Evolutionary conservation across 2,113 vertebrate species (phyloP).

Genomic region (Anolis carolinensis): DNA sequence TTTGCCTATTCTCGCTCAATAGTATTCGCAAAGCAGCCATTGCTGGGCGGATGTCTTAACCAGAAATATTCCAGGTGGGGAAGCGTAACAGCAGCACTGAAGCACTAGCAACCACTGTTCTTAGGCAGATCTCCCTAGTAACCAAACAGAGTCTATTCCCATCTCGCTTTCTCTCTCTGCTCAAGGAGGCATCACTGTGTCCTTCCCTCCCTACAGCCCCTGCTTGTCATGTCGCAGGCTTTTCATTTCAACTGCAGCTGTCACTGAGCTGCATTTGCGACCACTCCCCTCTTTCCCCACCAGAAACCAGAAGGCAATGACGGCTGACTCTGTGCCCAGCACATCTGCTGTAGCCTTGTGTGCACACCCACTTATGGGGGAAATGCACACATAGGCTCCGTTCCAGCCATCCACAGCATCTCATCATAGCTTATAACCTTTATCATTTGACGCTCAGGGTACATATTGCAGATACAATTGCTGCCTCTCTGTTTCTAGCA

Average conservation of each 20-base stretch:
- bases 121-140: slow-evolving; percentile 37
- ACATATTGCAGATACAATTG: background rate
- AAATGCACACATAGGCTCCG: background rate
- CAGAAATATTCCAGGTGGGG: slow-evolving; percentile 26
- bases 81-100: slow-evolving; percentile 9
- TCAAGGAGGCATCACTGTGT: slow-evolving; percentile 10
- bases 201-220: background rate
- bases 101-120: slow-evolving; percentile 10
- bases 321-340: background rate
- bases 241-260: slow-evolving; percentile 6
- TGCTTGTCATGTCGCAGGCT: background rate
- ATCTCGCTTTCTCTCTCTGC: slow-evolving; percentile 1
- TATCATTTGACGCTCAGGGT: background rate
- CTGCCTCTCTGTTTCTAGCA: background rate
- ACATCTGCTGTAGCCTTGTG: background rate
- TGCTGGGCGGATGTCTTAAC: slow-evolving; percentile 21
- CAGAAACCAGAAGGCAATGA: slow-evolving; percentile 18
- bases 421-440: background rate
- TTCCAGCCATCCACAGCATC: background rate
- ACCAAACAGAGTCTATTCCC: slow-evolving; percentile 19
- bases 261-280: background rate
- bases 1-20: background rate
- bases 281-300: slow-evolving; percentile 31
- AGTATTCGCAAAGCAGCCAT: slow-evolving; percentile 14
- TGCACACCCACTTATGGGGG: background rate